Evolutionary conservation across 1,140 invertebrate species (phyloP).

Genomic region (Drosophila kanapiae): DNA sequence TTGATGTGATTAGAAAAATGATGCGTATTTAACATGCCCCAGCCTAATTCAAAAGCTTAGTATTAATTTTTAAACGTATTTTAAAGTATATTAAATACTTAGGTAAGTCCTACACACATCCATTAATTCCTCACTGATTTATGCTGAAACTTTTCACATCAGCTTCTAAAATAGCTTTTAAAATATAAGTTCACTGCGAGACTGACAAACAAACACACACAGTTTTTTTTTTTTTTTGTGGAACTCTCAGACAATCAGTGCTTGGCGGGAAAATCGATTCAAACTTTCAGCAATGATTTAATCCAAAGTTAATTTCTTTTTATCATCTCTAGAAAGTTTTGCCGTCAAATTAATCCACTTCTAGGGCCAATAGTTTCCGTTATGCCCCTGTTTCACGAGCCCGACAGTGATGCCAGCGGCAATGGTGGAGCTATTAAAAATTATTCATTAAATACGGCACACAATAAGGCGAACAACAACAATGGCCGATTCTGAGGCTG

Average conservation of each 20-base stretch:
- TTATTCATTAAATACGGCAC: conserved; percentile 79
- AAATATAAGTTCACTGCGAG: background rate
- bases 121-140: background rate
- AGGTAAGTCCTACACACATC: background rate
- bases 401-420: conserved; percentile 30
- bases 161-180: background rate
- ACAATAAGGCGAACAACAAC: conserved; percentile 57
- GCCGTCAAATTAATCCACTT: conserved; percentile 50
- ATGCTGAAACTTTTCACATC: background rate
- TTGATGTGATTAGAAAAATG: background rate
- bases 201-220: background rate
- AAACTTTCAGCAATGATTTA: conserved; percentile 43
- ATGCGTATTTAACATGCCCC: background rate
- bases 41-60: background rate
- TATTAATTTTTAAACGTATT: background rate
- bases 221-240: background rate
- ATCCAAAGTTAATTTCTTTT: conserved; percentile 57
- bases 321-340: conserved; percentile 34
- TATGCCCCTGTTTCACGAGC: conserved; percentile 3
- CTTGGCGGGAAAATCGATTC: conserved; percentile 9
- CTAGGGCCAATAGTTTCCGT: conserved; percentile 28
- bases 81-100: too few species aligned
- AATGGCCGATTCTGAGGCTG: conserved; percentile 2
- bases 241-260: conserved; percentile 12
- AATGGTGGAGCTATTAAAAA: conserved; percentile 76